Percentiles rank a stretch among this genome's conserved stretches.
Evolutionary conservation across 2,113 vertebrate genomes (phyloP).

Genomic region (Rhizomys pruinosus): DNA sequence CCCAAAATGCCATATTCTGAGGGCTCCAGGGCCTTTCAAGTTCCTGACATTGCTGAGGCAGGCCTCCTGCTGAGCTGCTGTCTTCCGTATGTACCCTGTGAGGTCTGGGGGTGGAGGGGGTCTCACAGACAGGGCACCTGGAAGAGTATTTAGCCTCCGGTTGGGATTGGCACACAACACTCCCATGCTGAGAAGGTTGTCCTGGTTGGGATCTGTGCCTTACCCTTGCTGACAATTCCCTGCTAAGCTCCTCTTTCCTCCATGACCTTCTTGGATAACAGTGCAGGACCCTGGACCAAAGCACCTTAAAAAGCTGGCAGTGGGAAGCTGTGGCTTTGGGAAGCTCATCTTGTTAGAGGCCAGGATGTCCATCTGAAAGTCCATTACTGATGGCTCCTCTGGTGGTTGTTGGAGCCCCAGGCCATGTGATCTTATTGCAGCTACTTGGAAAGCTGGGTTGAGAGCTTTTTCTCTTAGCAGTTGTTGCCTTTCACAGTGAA

Average conservation of each 20-base stretch:
- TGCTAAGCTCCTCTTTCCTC: background rate
- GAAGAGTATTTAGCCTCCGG: no score
- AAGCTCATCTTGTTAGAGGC: background rate
- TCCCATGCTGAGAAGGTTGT: background rate
- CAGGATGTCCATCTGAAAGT: background rate
- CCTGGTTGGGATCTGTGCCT: background rate
- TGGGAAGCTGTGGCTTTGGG: background rate
- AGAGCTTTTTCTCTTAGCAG: background rate
- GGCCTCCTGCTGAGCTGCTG: fast-evolving
- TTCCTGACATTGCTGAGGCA: background rate
- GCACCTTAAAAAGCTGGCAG: background rate
- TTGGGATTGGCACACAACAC: background rate
- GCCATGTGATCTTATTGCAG: background rate
- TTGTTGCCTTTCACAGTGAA: background rate
- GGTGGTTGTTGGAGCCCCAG: background rate
- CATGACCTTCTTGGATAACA: background rate
- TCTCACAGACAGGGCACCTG: background rate
- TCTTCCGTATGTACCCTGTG: background rate
- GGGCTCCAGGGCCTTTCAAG: background rate
- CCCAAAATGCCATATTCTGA: background rate
- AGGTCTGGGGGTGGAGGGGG: background rate
- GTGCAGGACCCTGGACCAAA: background rate
- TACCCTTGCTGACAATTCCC: background rate
- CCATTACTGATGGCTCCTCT: fast-evolving
- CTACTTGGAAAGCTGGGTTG: background rate